Evolutionary conservation across 2,113 vertebrate genomes (phyloP).

Genomic region (Coryphaenoides rupestris): DNA sequence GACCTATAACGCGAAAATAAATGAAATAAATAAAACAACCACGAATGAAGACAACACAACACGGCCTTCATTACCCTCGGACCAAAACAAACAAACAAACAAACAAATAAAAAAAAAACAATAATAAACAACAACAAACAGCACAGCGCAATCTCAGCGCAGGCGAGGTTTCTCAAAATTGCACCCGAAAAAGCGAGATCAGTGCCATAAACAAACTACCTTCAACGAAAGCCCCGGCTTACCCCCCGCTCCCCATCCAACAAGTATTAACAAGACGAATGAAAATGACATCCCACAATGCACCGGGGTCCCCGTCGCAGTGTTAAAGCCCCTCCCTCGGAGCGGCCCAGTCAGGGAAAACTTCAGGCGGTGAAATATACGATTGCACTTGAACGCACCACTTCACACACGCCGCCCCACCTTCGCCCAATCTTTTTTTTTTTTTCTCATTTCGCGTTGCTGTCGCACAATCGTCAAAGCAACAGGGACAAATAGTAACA

Average conservation of each 20-base stretch:
- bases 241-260: not conserved
- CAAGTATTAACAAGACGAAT: no score
- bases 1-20: no score
- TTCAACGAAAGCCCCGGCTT: not conserved
- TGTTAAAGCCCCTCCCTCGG: not conserved
- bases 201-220: constrained; percentile 49
- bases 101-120: no score
- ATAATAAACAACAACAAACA: not conserved
- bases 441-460: not conserved
- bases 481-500: not conserved
- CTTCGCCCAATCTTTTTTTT: not conserved
- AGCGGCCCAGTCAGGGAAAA: constrained; percentile 11
- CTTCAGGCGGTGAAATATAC: not conserved
- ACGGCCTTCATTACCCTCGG: constrained; percentile 49
- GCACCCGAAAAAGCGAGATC: constrained; percentile 40
- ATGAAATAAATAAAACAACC: constrained; percentile 38
- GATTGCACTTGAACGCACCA: constrained; percentile 9
- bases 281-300: no score
- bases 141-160: constrained; percentile 36
- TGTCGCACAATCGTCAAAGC: not conserved
- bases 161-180: constrained; percentile 34
- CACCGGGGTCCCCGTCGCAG: no score
- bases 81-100: constrained; percentile 40
- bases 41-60: constrained; percentile 38
- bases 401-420: not conserved